phyloP scores from a whole-genome alignment of 1,140 invertebrate genomes.

The Diuraphis noxia region DNA sequence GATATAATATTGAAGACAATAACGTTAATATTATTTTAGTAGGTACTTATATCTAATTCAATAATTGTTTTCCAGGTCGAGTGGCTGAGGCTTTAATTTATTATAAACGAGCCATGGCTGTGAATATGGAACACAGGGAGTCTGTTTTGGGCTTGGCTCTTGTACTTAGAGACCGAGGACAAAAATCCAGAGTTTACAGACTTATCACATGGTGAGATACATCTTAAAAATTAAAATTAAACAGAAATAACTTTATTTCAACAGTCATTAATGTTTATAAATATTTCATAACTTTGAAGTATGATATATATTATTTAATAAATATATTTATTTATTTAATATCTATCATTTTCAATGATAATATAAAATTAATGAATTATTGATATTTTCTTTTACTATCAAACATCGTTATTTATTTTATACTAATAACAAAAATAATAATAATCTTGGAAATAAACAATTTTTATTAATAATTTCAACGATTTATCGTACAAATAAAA shows the following conservation, averaged over 20 bases:
- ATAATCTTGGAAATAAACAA: background rate
- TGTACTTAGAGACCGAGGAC: constrained; percentile 67
- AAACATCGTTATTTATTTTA: background rate
- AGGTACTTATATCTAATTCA: background rate
- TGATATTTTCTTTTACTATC: background rate
- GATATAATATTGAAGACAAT: background rate
- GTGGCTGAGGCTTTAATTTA: constrained; percentile 63
- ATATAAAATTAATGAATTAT: background rate
- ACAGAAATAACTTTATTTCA: background rate
- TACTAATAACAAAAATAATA: background rate
- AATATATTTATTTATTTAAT: background rate
- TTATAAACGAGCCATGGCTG: constrained; percentile 66
- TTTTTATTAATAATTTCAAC: background rate
- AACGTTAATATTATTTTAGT: background rate
- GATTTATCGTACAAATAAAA: background rate
- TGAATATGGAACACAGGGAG: constrained; percentile 62
- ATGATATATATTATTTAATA: background rate
- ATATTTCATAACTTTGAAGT: background rate
- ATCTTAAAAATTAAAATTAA: constrained; percentile 50
- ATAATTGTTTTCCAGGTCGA: constrained; percentile 60
- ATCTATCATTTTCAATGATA: background rate
- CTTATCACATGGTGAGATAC: constrained; percentile 66
- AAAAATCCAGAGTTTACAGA: constrained; percentile 68
- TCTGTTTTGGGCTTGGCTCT: constrained; percentile 66
- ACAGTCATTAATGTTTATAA: background rate